Evolutionary conservation across 2,888 invertebrate genomes (phyloP), one percentile per base, ranked within the genome.

Genomic region (Antitype chi): DNA sequence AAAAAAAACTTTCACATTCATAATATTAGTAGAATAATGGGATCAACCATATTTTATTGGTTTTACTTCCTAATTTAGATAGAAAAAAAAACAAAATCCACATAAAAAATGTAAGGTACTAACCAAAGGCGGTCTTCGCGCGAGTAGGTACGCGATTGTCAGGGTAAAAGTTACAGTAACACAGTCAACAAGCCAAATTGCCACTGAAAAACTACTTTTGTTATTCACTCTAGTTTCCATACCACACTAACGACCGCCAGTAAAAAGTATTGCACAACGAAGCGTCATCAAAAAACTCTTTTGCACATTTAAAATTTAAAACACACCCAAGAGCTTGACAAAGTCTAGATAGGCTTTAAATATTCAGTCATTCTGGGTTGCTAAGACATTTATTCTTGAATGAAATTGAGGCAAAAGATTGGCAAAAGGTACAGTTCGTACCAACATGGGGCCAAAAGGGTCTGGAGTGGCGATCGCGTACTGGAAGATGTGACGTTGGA

Each of bases 241-340:
- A 60, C 2, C 13, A 17, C 23, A 23, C 62, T 59, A 63, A 67
- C 62, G 49, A 84, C 64, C 23, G 25, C 3, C 38, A 25, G 67
- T 68, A 81, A 82, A 85, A 70, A 82, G 62, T 64, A 43, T 49
- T 17, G 70, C 59, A 74, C 32, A 68, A 17, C 67, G 53, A 43
- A 43, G 43, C 11, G 47, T 43, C 49, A 60, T 60, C 47, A 74
- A 75, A 74, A 71, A 72, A 67, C 59, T 47, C 55, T 68, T 76
- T 53, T 23, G 28, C 60, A 59, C 53, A 76, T 72, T 81, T 85
- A 70, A 85, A 85, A 81, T 70, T 66, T 70, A 81, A 74, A 85
- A 67, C 49, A 73, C 5, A 66, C n/a, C 23, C 60, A 60, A 55
- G 49, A 67, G 80, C 73, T 74, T 63, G 62, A 84, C 66, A 67